A percentile compares a stretch with the other conserved stretches of the same genome.
Conservation (phyloP, 2,888 invertebrate genomes). For the Harpagoxenus sublaevis region DNA sequence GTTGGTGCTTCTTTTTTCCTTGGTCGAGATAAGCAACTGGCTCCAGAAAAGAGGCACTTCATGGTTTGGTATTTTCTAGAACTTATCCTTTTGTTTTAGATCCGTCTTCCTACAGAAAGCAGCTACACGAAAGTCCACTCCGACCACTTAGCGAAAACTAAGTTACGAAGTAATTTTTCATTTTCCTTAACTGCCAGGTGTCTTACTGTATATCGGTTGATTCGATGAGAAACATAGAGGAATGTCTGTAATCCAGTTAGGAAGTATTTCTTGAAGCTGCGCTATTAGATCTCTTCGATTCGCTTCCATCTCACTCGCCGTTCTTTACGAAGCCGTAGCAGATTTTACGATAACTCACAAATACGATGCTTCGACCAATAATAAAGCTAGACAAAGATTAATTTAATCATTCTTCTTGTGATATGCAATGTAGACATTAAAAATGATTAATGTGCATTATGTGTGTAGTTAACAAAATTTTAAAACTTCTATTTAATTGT, state of each 20-base stretch:
- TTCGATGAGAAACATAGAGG: slow-evolving; percentile 58
- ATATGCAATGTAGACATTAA: not conserved
- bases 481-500: not conserved
- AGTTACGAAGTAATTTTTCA: slow-evolving; percentile 61
- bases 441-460: not conserved
- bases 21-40: slow-evolving; percentile 35
- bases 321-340: slow-evolving; percentile 44
- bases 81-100: slow-evolving; percentile 55
- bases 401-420: slow-evolving; percentile 8
- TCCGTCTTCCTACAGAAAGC: slow-evolving; percentile 49
- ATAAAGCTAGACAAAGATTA: not conserved
- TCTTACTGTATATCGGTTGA: slow-evolving; percentile 56
- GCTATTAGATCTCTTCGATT: slow-evolving; percentile 58
- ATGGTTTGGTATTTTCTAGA: slow-evolving; percentile 50
- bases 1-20: not conserved
- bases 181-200: slow-evolving; percentile 60
- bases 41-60: slow-evolving; percentile 32
- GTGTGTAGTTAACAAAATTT: not conserved
- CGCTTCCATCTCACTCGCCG: slow-evolving; percentile 32
- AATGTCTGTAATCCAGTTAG: slow-evolving; percentile 59
- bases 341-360: slow-evolving; percentile 43
- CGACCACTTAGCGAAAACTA: slow-evolving; percentile 58
- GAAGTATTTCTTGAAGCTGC: slow-evolving; percentile 58
- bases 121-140: slow-evolving; percentile 56
- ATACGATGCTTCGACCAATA: slow-evolving; percentile 9